phyloP scores from a whole-genome alignment of 2,797 vertebrate genomes.

The Trachurus trachurus region DNA sequence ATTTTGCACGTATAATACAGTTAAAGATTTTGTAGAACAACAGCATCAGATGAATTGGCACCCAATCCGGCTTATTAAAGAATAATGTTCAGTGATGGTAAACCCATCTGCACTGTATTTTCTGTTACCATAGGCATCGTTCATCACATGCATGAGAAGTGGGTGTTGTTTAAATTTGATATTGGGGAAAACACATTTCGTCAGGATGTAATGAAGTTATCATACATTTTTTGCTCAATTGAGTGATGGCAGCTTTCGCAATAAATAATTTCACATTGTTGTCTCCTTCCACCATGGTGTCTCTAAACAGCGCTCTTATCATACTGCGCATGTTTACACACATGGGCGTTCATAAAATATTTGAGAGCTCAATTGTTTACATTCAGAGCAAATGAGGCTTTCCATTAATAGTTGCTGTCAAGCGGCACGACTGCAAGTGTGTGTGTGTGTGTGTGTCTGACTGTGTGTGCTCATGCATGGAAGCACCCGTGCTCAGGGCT shows the following conservation, averaged over 20 bases:
- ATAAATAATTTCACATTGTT: conserved; percentile 67
- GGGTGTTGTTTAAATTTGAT: conserved; percentile 52
- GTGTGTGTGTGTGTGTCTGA: conserved; percentile 30
- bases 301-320: conserved; percentile 71
- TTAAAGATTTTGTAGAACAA: conserved; percentile 70
- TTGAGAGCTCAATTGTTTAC: conserved; percentile 78
- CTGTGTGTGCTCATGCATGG: conserved; percentile 54
- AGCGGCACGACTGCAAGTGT: conserved; percentile 50
- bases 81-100: conserved; percentile 63
- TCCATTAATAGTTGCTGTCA: conserved; percentile 81
- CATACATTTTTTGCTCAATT: conserved; percentile 70
- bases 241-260: conserved; percentile 61
- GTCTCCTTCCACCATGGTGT: conserved; percentile 48
- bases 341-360: conserved; percentile 73
- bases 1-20: conserved; percentile 72
- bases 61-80: conserved; percentile 58
- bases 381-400: conserved; percentile 77
- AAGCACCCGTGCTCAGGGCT: conserved; percentile 54
- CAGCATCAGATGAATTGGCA: conserved; percentile 60
- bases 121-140: conserved; percentile 19
- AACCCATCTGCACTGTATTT: conserved; percentile 44
- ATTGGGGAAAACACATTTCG: conserved; percentile 44
- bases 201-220: conserved; percentile 64
- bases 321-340: conserved; percentile 72
- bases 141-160: conserved; percentile 27